Evolutionary conservation across 64 coral and sea anemone species (phyloP).

Genomic region (Stylophora pistillata): DNA sequence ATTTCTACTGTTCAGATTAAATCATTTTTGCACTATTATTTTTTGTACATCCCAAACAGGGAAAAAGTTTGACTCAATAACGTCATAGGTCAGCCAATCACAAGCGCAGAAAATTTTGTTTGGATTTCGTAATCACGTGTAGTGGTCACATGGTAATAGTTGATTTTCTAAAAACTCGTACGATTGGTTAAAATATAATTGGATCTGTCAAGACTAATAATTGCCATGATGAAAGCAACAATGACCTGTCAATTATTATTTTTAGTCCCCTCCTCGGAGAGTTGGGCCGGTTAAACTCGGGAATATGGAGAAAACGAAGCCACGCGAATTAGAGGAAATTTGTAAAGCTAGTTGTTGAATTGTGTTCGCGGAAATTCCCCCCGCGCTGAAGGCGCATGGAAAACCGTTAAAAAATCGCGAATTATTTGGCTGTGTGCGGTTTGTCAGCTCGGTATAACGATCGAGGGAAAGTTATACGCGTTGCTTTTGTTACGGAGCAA

Average conservation of each 20-base stretch:
- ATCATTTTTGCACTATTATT: not conserved
- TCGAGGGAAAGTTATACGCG: constrained; percentile 33
- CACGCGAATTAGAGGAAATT: constrained; percentile 70
- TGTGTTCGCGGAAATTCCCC: constrained; percentile 55
- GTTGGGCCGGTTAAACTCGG: constrained; percentile 63
- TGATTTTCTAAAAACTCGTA: not conserved
- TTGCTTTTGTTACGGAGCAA: constrained; percentile 39
- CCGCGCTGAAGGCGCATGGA: constrained; percentile 39
- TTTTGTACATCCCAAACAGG: not conserved
- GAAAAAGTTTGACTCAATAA: constrained; percentile 33
- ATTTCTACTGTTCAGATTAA: not conserved
- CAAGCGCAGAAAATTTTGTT: constrained; percentile 39
- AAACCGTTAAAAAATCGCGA: constrained; percentile 29
- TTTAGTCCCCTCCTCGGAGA: constrained; percentile 59
- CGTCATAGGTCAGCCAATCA: constrained; percentile 44
- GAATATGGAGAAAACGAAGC: constrained; percentile 69
- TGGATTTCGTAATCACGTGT: constrained; percentile 55
- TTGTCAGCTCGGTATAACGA: constrained; percentile 23
- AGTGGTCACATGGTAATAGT: constrained; percentile 42
- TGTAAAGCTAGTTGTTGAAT: constrained; percentile 52
- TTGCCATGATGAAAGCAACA: constrained; percentile 85
- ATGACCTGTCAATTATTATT: constrained; percentile 71
- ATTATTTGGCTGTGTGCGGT: constrained; percentile 7
- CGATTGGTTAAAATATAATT: constrained; percentile 65
- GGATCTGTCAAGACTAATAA: constrained; percentile 83